Conservation (phyloP, 2,797 vertebrate species). For the Cryptoblepharus egeriae region DNA sequence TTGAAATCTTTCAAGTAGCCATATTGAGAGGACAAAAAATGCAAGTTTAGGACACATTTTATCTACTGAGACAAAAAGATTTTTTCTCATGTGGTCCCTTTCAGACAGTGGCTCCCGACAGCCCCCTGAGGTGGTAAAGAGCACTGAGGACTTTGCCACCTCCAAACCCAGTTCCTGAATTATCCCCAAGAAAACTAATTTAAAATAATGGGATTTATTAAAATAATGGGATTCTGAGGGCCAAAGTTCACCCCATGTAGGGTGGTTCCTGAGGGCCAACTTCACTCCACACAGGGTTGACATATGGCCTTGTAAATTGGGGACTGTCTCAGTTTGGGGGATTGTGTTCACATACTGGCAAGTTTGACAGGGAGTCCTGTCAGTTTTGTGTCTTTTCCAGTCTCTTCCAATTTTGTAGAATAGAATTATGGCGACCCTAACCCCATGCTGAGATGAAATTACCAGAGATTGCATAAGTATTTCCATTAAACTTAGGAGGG, state of each 20-base stretch:
- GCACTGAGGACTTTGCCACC: no score
- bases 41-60: background rate
- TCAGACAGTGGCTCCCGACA: background rate
- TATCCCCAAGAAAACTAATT: background rate
- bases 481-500: background rate
- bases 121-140: background rate
- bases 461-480: background rate
- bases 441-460: no score
- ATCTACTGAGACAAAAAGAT: background rate
- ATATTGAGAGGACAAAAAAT: background rate
- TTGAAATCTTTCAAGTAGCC: background rate
- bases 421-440: no score
- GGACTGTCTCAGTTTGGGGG: no score
- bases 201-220: constrained; percentile 1
- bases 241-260: background rate
- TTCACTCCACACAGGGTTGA: no score
- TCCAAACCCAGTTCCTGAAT: background rate
- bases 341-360: no score
- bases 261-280: no score
- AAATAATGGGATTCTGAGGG: background rate
- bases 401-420: no score
- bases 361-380: no score
- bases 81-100: background rate
- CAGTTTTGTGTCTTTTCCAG: no score
- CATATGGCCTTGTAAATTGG: no score